Base-by-base conservation (phyloP, 1,140 invertebrate genomes). In the Bombus terrestris region DNA sequence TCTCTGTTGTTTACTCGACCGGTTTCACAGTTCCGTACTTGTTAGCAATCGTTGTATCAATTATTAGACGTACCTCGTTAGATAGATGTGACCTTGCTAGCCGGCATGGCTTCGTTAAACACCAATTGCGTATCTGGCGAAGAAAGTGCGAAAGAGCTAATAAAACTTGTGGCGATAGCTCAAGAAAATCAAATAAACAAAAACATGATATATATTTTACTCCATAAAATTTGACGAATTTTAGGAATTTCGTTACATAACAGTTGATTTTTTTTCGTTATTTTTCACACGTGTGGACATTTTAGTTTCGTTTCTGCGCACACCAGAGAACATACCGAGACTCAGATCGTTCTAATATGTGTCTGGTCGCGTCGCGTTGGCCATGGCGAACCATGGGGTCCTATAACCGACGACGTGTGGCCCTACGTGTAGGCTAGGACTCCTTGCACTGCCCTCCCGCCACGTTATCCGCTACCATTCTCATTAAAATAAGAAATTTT, bases 321-420 rank as follows among this genome's bases (percentile, higher is more conserved):
- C n/a, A 59, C 18, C 8, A 64, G 43, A 22, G 66, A 43, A 69
- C 41, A 10, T 28, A 39, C 12, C 12, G 57, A 32, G 39, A 73
- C 64, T 25, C 53, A 25, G 47, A 81, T 82, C 25, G 59, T 4
- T 57, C 37, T 35, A 22, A 78, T 41, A 59, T 6, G 53, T 62
- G 37, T 78, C 35, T 37, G 43, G 62, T 39, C 10, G 47, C 75
- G 13, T 84, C 75, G 82, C 82, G 82, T 79, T 84, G 82, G 82
- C 75, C 82, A 13, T 28, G 43, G 6, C 82, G 5, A 57, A 71
- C 75, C 66, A 66, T 79, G 82, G 82, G 82, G 82, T 84, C 82
- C 66, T 32, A 22, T 25, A 35, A 59, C 47, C 64, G n/a, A 25
- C 47, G 79, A 77, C 59, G 53, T 43, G 75, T 37, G 75, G 75